These are phyloP conservation scores for Vicugna pacos DNA, from an alignment of 2,113 vertebrate genomes.

Conservation along the genomic window DNA sequence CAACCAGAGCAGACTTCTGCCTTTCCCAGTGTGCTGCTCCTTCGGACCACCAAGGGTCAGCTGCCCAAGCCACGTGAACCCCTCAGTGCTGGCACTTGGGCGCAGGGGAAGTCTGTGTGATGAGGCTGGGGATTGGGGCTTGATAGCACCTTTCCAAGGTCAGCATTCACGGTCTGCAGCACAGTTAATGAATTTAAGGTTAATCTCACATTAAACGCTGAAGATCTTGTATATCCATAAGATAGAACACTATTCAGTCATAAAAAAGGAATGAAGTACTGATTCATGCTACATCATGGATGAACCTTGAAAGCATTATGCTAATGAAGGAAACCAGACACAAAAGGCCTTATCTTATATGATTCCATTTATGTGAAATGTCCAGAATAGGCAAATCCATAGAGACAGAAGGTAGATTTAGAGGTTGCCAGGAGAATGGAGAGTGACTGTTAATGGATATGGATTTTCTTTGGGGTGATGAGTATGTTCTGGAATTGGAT, in stretches of 20 bases:
- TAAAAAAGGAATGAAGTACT: not conserved
- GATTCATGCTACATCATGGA: not conserved
- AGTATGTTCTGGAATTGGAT: not conserved
- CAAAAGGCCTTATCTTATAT: not conserved
- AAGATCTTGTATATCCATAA: not conserved
- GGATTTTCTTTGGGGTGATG: not conserved
- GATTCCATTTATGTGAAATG: not conserved
- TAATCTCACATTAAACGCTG: slow-evolving; percentile 19
- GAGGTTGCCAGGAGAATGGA: not conserved
- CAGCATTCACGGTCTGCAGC: not conserved
- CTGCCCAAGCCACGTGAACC: not conserved
- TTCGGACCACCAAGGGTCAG: not conserved
- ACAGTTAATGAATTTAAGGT: not conserved
- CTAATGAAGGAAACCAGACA: not conserved
- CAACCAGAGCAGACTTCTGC: not conserved
- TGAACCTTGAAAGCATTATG: not conserved
- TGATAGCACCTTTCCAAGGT: not conserved
- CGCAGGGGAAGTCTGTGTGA: not conserved
- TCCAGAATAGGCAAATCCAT: not conserved
- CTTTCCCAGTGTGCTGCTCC: not conserved
- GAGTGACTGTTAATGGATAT: too few relatives aligned
- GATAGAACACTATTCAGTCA: not conserved
- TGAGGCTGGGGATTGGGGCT: not conserved
- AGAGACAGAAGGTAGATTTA: not conserved
- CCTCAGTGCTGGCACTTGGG: not conserved